phyloP scores from a whole-genome alignment of 2,797 vertebrate species.

The Corythornis leucogaster region DNA sequence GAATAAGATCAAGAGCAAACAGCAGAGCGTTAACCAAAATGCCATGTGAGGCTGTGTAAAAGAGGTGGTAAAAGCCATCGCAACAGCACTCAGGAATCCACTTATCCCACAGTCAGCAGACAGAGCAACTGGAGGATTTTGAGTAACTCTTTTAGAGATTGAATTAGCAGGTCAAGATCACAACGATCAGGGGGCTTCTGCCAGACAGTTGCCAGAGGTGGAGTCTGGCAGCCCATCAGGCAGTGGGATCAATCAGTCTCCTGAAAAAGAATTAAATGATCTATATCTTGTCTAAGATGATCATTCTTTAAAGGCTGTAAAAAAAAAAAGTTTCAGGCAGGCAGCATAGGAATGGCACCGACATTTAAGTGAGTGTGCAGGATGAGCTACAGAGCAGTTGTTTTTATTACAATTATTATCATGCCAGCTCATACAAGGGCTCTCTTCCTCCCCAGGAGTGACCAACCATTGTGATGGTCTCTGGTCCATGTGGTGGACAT shows the following conservation, averaged over 20 bases:
- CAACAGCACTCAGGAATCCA: not conserved
- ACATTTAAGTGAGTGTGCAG: not conserved
- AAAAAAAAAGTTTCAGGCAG: not conserved
- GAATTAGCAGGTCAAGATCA: conserved; percentile 18
- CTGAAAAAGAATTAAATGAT: not conserved
- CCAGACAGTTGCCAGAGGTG: not conserved
- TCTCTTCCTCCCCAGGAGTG: not conserved
- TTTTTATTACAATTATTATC: not conserved
- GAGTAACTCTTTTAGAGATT: not conserved
- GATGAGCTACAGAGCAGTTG: not conserved
- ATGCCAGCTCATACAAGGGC: not conserved
- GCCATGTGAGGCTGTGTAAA: conserved; percentile 23
- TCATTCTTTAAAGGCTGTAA: not conserved
- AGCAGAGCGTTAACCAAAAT: conserved; percentile 19
- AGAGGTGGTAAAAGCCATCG: conserved; percentile 54
- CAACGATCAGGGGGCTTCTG: not conserved
- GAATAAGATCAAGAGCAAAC: conserved; percentile 36
- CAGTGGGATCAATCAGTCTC: not conserved
- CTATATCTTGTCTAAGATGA: not conserved
- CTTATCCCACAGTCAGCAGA: not conserved
- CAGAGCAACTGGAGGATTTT: not conserved
- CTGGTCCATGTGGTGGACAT: not conserved
- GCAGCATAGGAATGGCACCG: not conserved
- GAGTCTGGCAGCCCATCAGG: conserved; percentile 1
- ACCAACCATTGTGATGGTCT: not conserved